Evolutionary conservation across 2,888 invertebrate species (phyloP).

Genomic region (Rutpela maculata): DNA sequence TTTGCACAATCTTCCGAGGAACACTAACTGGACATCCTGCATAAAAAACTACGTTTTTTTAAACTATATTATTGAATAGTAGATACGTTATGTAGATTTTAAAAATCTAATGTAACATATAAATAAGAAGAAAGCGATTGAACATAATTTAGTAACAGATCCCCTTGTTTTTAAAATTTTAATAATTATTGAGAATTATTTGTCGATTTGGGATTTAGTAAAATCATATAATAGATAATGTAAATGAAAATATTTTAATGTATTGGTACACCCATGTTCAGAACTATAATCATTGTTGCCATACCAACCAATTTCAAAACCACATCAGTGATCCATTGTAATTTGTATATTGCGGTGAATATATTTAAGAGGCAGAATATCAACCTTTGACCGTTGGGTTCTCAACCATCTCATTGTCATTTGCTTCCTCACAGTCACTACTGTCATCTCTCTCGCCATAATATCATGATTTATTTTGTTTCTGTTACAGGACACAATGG

Average conservation of each 20-base stretch:
- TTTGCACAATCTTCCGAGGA: too few relatives aligned
- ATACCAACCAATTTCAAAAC: conserved; percentile 16
- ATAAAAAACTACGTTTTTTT: too few relatives aligned
- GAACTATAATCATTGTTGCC: conserved; percentile 13
- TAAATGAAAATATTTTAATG: too few relatives aligned
- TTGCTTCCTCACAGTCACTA: conserved; percentile 40
- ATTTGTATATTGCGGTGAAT: conserved; percentile 21
- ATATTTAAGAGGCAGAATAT: conserved; percentile 45
- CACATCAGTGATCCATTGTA: conserved; percentile 37
- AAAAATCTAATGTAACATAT: too few relatives aligned
- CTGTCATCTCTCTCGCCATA: conserved; percentile 29
- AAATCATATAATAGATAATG: neutral
- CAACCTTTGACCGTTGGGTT: conserved; percentile 39
- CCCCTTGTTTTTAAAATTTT: too few relatives aligned
- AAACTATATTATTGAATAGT: too few relatives aligned
- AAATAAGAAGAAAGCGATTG: too few relatives aligned
- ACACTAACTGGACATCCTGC: too few relatives aligned
- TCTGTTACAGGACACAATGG: conserved; percentile 17
- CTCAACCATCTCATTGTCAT: conserved; percentile 34
- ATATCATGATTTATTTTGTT: conserved; percentile 32
- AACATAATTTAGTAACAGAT: too few relatives aligned
- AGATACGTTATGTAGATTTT: too few relatives aligned
- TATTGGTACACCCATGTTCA: neutral
- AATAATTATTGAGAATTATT: too few relatives aligned
- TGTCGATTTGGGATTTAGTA: too few relatives aligned